Percentiles rank a stretch among this genome's conserved stretches.
Evolutionary conservation across 2,888 invertebrate species (phyloP).

Genomic region (Parnassius apollo): DNA sequence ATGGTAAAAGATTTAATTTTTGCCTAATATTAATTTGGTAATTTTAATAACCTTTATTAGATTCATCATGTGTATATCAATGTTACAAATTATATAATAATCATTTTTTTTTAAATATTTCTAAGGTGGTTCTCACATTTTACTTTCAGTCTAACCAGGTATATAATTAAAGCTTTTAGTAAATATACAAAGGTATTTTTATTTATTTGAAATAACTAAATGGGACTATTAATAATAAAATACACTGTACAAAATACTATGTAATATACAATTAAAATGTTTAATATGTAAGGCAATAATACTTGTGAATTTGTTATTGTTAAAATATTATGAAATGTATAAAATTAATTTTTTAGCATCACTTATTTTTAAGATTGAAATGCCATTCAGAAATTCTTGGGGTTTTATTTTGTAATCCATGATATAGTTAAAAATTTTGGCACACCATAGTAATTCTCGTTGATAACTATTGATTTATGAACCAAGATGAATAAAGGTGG

Average conservation of each 20-base stretch:
- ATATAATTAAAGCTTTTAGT: no score
- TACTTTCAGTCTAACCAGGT: no score
- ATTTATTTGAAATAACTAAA: slow-evolving; percentile 21
- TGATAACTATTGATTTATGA: slow-evolving; percentile 25
- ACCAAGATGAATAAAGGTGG: background rate
- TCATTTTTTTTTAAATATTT: no score
- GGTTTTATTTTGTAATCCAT: slow-evolving; percentile 52
- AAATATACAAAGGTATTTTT: no score
- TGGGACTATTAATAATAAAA: slow-evolving; percentile 37
- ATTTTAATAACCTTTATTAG: no score
- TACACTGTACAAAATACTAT: slow-evolving; percentile 57
- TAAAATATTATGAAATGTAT: slow-evolving; percentile 54
- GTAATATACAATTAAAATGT: slow-evolving; percentile 37
- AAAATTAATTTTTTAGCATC: slow-evolving; percentile 49
- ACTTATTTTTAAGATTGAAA: slow-evolving; percentile 53
- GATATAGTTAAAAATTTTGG: slow-evolving; percentile 35
- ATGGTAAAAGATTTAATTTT: no score
- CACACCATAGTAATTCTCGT: slow-evolving; percentile 34
- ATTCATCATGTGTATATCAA: no score
- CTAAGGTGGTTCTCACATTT: no score
- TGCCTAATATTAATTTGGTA: no score
- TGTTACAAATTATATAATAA: no score
- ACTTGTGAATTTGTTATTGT: slow-evolving; percentile 62
- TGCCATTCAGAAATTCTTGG: slow-evolving; percentile 54
- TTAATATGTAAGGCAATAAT: slow-evolving; percentile 52